Percentiles rank a stretch among this genome's conserved stretches.
These are phyloP conservation scores for Hoplodrina blanda DNA, from an alignment of 2,888 invertebrate species.

Conservation along the genomic window DNA sequence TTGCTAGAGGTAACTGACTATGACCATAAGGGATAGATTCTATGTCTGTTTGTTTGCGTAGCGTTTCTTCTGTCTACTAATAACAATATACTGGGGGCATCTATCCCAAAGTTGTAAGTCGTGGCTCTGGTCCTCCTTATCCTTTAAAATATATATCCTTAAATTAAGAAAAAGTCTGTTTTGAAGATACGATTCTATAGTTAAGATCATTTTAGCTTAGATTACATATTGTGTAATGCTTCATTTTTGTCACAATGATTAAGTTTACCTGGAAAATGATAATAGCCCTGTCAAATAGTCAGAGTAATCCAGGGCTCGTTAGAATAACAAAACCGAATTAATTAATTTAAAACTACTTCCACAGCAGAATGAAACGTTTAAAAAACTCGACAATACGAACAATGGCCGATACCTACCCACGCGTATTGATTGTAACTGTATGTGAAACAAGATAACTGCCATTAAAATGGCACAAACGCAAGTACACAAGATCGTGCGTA, in stretches of 20 bases:
- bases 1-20: no score
- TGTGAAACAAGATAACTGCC: constrained; percentile 24
- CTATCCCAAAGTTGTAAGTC: neutral
- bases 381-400: constrained; percentile 17
- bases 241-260: no score
- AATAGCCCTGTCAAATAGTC: no score
- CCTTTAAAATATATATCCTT: no score
- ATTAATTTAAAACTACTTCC: constrained; percentile 38
- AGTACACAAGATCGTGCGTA: constrained; percentile 58
- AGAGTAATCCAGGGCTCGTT: constrained; percentile 2
- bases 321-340: constrained; percentile 25
- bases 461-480: constrained; percentile 54
- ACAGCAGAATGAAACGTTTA: constrained; percentile 19
- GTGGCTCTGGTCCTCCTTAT: neutral
- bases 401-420: constrained; percentile 33
- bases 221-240: no score
- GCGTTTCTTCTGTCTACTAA: neutral
- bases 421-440: constrained; percentile 1
- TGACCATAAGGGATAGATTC: no score
- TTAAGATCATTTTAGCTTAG: no score
- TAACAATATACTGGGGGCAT: neutral
- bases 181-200: no score
- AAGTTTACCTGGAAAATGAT: no score
- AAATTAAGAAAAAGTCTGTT: no score
- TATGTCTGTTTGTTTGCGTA: no score